These are phyloP conservation scores for Gadopsis bispinosus DNA, from an alignment of 2,797 vertebrate species.

Conservation along the genomic window DNA sequence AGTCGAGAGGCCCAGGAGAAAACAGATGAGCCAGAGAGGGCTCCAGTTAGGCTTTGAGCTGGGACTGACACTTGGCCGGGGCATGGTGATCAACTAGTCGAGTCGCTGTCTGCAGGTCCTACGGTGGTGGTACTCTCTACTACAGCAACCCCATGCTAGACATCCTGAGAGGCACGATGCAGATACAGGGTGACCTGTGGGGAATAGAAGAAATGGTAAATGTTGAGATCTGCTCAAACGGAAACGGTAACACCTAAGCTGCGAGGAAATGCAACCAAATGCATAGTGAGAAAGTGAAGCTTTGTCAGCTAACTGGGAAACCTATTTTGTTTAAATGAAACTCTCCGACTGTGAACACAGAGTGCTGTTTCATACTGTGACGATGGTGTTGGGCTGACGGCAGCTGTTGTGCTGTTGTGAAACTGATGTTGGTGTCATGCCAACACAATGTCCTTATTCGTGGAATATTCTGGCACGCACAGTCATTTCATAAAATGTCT, in stretches of 20 bases:
- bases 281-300: background rate
- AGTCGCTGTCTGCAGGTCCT: constrained; percentile 24
- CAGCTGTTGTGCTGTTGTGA: constrained; percentile 12
- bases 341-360: background rate
- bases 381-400: background rate
- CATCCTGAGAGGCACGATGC: constrained; percentile 50
- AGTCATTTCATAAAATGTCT: background rate
- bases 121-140: constrained; percentile 33
- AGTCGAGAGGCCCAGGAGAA: constrained; percentile 59
- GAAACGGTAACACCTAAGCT: background rate
- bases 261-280: background rate
- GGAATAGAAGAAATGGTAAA: constrained; percentile 2
- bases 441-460: background rate
- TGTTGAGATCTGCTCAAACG: background rate
- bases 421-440: constrained; percentile 15
- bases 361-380: background rate
- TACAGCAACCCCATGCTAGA: constrained; percentile 45
- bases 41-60: constrained; percentile 18
- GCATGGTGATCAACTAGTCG: constrained; percentile 57
- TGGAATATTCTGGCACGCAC: background rate
- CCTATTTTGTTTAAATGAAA: background rate
- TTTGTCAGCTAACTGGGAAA: background rate
- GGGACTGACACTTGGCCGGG: constrained; percentile 12
- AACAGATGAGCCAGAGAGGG: constrained; percentile 57
- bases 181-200: constrained; percentile 40